phyloP scores from a whole-genome alignment of 2,888 invertebrate species.

The Epinotia demarniana region DNA sequence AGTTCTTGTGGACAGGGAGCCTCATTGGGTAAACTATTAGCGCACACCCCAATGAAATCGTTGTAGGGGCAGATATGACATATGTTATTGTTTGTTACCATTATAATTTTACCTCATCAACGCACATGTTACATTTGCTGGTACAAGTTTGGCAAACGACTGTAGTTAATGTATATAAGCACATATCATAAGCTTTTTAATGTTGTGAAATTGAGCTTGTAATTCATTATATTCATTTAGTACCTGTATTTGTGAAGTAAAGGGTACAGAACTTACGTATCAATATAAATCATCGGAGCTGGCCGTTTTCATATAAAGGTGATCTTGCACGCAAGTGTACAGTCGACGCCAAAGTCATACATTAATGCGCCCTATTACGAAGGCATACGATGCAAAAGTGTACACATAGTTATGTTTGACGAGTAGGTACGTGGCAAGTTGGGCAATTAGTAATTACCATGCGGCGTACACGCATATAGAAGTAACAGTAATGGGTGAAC shows the following conservation, averaged over 20 bases:
- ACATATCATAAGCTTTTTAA: no score
- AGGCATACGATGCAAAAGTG: not conserved
- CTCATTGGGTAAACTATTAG: not conserved
- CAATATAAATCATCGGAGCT: not conserved
- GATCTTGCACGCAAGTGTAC: constrained; percentile 1
- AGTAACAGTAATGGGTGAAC: constrained; percentile 16
- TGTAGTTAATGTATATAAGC: not conserved
- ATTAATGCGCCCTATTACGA: not conserved
- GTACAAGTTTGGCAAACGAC: not conserved
- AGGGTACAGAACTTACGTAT: not conserved
- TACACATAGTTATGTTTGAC: not conserved
- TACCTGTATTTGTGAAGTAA: not conserved
- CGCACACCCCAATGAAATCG: not conserved
- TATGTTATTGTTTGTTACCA: not conserved
- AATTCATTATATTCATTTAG: no score
- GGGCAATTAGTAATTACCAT: constrained; percentile 46
- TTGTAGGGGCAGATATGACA: not conserved
- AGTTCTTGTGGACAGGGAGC: not conserved
- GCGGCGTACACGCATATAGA: constrained; percentile 51
- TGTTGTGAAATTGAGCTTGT: not conserved
- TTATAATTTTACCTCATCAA: not conserved
- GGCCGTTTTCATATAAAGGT: not conserved
- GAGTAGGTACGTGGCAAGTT: not conserved
- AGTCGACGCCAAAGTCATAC: not conserved
- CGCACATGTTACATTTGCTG: not conserved